phyloP scores from a whole-genome alignment of 2,113 vertebrate species.

The Gallinago jamesoni region DNA sequence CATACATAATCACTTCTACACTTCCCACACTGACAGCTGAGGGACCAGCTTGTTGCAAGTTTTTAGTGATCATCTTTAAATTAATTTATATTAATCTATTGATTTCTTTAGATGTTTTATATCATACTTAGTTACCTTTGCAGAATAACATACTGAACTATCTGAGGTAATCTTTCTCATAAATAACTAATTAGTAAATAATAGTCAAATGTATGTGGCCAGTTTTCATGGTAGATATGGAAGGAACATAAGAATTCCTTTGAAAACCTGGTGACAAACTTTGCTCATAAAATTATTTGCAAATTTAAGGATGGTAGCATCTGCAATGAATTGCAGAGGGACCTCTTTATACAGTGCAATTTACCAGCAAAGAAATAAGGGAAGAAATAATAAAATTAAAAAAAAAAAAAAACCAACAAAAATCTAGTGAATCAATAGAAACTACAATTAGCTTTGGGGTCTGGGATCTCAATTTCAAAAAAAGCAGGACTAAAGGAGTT shows the following conservation, averaged over 20 bases:
- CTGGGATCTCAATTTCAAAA: background rate
- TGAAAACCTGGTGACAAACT: background rate
- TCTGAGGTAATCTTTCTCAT: background rate
- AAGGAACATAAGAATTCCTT: background rate
- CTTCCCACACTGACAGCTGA: slow-evolving; percentile 14
- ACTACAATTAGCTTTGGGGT: background rate
- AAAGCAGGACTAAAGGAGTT: background rate
- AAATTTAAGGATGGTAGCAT: background rate
- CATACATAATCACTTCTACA: background rate
- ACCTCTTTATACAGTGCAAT: background rate
- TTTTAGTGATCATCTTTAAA: background rate
- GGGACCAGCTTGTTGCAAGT: background rate
- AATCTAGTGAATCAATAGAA: background rate
- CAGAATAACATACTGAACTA: background rate
- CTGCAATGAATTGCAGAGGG: background rate
- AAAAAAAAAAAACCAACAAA: too few species aligned
- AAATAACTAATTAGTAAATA: background rate
- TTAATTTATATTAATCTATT: background rate
- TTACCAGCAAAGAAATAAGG: background rate
- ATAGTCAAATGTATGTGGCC: background rate
- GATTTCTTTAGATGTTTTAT: background rate
- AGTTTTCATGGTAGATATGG: background rate
- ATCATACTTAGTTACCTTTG: background rate
- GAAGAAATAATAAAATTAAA: background rate
- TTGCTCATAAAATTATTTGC: background rate